These are phyloP conservation scores for Beris morrisii DNA, from an alignment of 2,888 invertebrate genomes.

Conservation along the genomic window DNA sequence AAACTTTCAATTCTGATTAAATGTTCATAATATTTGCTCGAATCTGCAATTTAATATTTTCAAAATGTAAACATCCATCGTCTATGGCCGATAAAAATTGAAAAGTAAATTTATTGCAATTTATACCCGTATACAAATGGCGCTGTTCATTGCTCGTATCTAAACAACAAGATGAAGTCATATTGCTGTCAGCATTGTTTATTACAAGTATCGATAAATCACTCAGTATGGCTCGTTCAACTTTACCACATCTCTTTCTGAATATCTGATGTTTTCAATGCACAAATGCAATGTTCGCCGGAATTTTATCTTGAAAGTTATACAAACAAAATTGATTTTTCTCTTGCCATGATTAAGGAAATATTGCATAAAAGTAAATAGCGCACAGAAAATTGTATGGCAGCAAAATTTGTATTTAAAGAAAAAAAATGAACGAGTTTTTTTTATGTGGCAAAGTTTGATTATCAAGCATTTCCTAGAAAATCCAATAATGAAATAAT, in stretches of 20 bases:
- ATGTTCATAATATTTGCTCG: no score
- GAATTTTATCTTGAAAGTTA: conserved; percentile 4
- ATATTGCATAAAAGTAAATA: conserved; percentile 6
- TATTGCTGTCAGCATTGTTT: conserved; percentile 10
- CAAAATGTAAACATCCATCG: no score
- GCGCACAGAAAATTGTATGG: no score
- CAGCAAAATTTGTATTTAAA: no score
- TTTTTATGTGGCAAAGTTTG: no score
- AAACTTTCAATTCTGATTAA: no score
- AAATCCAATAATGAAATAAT: conserved; percentile 1
- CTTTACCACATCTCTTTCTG: conserved; percentile 8
- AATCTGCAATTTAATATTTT: no score
- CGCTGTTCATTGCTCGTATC: no score
- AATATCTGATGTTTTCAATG: conserved; percentile 1
- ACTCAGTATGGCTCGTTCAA: not conserved
- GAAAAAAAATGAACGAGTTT: no score
- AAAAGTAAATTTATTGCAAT: no score
- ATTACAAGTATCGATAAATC: conserved; percentile 12
- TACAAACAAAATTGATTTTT: conserved; percentile 10
- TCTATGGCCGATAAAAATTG: no score
- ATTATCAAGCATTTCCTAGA: conserved; percentile 4
- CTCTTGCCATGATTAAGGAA: conserved; percentile 7
- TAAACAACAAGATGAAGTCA: conserved; percentile 2
- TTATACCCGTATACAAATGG: no score
- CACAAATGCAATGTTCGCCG: not conserved